Percentiles rank a stretch among this genome's conserved stretches.
phyloP scores from a whole-genome alignment of 2,113 vertebrate species.

The Falco punctatus region DNA sequence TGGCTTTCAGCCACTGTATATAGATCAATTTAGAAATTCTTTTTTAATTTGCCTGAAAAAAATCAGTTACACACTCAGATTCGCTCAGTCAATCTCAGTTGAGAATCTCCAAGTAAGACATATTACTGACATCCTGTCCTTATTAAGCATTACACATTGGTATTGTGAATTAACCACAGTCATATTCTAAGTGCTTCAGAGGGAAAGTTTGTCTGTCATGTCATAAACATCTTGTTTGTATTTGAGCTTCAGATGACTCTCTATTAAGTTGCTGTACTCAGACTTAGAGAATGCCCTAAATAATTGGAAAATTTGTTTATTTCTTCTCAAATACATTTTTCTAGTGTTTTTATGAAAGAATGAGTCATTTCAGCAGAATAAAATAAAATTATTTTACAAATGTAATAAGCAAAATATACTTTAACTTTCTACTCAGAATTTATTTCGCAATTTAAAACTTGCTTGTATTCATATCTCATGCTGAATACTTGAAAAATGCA shows the following conservation, averaged over 20 bases:
- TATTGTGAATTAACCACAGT: not conserved
- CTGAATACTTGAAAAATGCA: not conserved
- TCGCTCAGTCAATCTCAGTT: constrained; percentile 37
- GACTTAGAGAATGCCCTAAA: not conserved
- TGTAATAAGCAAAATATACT: not conserved
- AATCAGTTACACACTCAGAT: constrained; percentile 54
- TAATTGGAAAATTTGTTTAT: not conserved
- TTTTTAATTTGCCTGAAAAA: constrained; percentile 25
- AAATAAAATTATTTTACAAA: not conserved
- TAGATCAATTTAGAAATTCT: not conserved
- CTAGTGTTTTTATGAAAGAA: not conserved
- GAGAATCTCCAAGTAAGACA: not conserved
- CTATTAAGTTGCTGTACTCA: not conserved
- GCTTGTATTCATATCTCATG: not conserved
- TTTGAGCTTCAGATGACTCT: not conserved
- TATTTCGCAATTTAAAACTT: not conserved
- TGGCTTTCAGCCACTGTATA: not conserved
- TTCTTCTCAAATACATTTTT: not conserved
- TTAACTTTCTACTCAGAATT: not conserved
- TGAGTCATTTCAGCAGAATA: not conserved
- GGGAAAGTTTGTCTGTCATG: not conserved
- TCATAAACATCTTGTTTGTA: not conserved
- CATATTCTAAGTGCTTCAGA: not conserved
- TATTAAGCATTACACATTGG: not conserved
- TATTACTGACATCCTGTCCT: not conserved